Percentiles rank a stretch among this genome's conserved stretches.
These are phyloP conservation scores for Merluccius polli DNA, from an alignment of 2,797 vertebrate species.

Conservation along the genomic window DNA sequence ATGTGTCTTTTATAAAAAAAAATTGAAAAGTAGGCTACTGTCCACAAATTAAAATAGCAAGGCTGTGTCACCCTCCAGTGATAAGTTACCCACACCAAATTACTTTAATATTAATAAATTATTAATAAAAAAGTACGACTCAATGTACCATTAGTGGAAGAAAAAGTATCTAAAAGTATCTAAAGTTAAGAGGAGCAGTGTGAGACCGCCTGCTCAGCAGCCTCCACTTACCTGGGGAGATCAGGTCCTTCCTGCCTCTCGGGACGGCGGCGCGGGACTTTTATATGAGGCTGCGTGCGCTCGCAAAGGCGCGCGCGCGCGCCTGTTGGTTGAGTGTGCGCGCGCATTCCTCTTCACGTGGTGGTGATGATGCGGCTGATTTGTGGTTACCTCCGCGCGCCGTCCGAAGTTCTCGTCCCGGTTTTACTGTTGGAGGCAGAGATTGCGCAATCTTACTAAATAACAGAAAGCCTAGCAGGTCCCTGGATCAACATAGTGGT, in stretches of 20 bases:
- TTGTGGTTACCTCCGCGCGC: constrained; percentile 27
- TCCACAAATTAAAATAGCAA: not conserved
- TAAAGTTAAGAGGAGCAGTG: not conserved
- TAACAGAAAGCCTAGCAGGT: not conserved
- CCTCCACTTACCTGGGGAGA: constrained; percentile 66
- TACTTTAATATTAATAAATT: too few species aligned
- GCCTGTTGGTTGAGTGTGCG: not conserved
- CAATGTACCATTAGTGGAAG: not conserved
- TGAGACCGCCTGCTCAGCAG: not conserved
- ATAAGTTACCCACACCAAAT: not conserved
- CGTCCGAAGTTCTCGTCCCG: constrained; percentile 57
- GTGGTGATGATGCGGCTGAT: constrained; percentile 16
- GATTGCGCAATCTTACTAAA: constrained; percentile 38
- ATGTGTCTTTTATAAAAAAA: too few species aligned
- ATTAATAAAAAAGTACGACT: not conserved
- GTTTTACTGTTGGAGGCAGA: not conserved
- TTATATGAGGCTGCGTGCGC: constrained; percentile 55
- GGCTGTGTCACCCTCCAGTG: not conserved
- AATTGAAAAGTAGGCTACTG: not conserved
- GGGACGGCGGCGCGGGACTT: constrained; percentile 33
- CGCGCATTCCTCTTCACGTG: constrained; percentile 34
- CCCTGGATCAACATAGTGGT: not conserved
- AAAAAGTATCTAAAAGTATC: not conserved
- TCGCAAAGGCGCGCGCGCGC: constrained; percentile 13
- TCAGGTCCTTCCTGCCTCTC: constrained; percentile 50